Evolutionary conservation across 2,888 invertebrate genomes (phyloP), one percentile per base, ranked within the genome.

Genomic region (Lycophotia porphyrea): DNA sequence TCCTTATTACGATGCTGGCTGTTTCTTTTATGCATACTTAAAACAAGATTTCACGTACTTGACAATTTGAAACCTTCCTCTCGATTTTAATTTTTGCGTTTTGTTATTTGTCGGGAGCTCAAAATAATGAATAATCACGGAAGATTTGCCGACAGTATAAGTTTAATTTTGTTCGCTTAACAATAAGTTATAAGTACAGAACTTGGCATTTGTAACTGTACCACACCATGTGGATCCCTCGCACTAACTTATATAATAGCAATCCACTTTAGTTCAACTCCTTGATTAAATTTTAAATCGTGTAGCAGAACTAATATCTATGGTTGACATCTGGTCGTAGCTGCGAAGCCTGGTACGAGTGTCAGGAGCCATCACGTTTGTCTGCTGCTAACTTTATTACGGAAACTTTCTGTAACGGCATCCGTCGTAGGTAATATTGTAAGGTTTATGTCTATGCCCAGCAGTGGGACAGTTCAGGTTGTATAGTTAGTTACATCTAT

Each of bases 271-370:
- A 86, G 85, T 85, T 85, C 69, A 77, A 70, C 79, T 79, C 81
- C 79, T 88, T 92, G 89, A 93, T 93, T 93, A 92, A 93, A 93
- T 92, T 93, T 93, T 89, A 91, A 93, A 91, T 88, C 85, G 86
- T 84, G 88, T 87, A 84, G 78, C 73, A 78, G 83, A 92, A 91
- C 90, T 93, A 92, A 93, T 92, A 93, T 91, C 91, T 90, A 90
- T 90, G 88, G 90, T 87, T 91, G 89, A 89, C 93, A 94, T 92
- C 94, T 94, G 94, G 88, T 89, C 86, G 76, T 72, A 78, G 83
- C 71, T 72, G 73, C 44, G 73, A 34, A 75, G 72, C 47, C 72
- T 72, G 74, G 42, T 49, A 72, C 76, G 60, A 85, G 82, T 76
- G 79, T 80, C 86, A 81, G 80, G 55, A 78, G 74, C 73, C 74